Percentiles rank a stretch among this genome's conserved stretches.
phyloP scores from a whole-genome alignment of 2,797 vertebrate species.

The Microctenopoma lineatum region DNA sequence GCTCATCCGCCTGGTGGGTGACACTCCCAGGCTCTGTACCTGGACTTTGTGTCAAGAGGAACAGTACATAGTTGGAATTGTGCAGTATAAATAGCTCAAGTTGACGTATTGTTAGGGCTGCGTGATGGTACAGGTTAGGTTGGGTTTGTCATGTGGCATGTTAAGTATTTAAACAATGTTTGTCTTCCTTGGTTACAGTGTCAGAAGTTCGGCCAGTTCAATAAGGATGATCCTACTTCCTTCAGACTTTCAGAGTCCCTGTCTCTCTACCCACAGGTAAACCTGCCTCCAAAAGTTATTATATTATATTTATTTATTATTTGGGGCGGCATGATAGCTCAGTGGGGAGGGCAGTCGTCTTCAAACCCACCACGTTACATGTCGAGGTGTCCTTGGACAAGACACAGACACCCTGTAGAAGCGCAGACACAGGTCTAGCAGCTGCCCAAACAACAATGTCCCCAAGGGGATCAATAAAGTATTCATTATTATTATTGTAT shows the following conservation, averaged over 20 bases:
- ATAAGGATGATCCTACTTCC: slow-evolving; percentile 94
- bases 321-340: no score
- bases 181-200: slow-evolving; percentile 84
- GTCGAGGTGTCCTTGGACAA: no score
- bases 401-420: no score
- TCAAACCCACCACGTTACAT: no score
- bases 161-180: slow-evolving; percentile 18
- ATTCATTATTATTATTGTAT: no score
- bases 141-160: background rate
- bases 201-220: slow-evolving; percentile 99
- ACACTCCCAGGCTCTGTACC: background rate
- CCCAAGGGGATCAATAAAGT: no score
- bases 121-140: background rate
- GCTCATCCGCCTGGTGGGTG: slow-evolving; percentile 94
- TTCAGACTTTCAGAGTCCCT: slow-evolving; percentile 95
- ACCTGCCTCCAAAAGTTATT: slow-evolving; percentile 1
- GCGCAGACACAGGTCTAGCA: no score
- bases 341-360: no score
- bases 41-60: background rate
- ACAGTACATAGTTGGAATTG: background rate
- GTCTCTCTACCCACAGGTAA: slow-evolving; percentile 98
- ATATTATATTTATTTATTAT: no score
- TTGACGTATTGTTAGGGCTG: background rate
- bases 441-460: no score
- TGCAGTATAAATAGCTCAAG: background rate